A percentile compares a stretch with the other conserved stretches of the same genome.
Evolutionary conservation across 2,797 vertebrate genomes (phyloP).

Genomic region (Periparus ater): DNA sequence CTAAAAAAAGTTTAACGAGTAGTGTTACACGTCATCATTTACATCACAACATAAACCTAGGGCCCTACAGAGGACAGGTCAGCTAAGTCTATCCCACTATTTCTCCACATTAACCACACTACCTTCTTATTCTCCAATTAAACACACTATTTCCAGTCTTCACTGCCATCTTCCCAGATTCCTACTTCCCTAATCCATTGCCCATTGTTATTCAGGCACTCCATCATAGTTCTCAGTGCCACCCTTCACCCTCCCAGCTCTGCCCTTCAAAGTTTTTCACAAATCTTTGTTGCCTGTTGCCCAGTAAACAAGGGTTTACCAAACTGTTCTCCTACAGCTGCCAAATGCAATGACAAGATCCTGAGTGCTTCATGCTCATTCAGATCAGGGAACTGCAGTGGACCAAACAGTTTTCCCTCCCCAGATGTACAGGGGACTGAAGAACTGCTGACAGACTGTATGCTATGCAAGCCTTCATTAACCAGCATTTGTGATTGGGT

Average conservation of each 20-base stretch:
- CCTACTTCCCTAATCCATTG: neutral
- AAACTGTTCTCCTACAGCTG: neutral
- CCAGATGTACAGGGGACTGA: neutral
- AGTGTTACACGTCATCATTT: neutral
- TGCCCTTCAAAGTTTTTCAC: neutral
- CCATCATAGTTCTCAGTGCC: neutral
- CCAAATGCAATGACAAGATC: neutral
- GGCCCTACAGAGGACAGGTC: neutral
- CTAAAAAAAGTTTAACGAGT: neutral
- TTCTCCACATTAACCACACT: neutral
- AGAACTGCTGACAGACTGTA: neutral
- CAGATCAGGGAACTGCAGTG: neutral
- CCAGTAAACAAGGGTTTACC: neutral
- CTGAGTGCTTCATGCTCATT: neutral
- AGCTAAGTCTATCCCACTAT: neutral
- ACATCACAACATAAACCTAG: neutral
- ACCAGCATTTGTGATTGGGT: neutral
- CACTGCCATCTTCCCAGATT: neutral
- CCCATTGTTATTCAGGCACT: neutral
- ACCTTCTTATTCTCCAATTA: neutral
- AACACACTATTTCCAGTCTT: neutral
- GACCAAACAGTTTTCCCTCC: neutral
- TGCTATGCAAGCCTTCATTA: neutral
- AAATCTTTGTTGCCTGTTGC: neutral
- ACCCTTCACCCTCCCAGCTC: neutral